Conservation (phyloP, 2,888 invertebrate species). For the Metellina segmentata region DNA sequence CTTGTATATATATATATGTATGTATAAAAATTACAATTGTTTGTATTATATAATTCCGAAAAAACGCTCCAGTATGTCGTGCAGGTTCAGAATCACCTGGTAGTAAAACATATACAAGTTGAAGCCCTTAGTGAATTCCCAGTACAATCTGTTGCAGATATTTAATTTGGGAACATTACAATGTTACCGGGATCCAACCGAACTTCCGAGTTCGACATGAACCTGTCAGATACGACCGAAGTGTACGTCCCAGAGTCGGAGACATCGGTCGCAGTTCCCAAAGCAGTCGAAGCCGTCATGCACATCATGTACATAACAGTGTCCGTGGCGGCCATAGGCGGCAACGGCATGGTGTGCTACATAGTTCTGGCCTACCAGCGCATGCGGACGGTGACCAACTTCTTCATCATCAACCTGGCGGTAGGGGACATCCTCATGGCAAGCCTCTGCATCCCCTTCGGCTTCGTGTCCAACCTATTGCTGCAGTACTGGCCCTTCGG, state of each 20-base stretch:
- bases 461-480: conserved; percentile 90
- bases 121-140: too few relatives aligned
- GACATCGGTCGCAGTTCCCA: conserved; percentile 19
- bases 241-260: not conserved
- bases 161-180: not conserved
- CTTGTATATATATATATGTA: too few relatives aligned
- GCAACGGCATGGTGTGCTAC: conserved; percentile 87
- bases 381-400: conserved; percentile 96
- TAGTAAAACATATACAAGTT: too few relatives aligned
- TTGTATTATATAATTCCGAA: too few relatives aligned
- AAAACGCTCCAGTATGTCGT: too few relatives aligned
- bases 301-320: conserved; percentile 82
- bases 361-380: conserved; percentile 90
- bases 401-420: conserved; percentile 91
- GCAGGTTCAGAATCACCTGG: too few relatives aligned
- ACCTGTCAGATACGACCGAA: not conserved
- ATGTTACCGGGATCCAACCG: not conserved
- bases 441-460: conserved; percentile 93
- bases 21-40: too few relatives aligned
- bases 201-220: not conserved
- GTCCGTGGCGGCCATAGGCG: conserved; percentile 81
- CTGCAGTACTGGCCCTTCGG: conserved; percentile 94
- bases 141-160: too few relatives aligned
- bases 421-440: conserved; percentile 95
- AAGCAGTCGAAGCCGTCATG: conserved; percentile 80